A percentile compares a stretch with the other conserved stretches of the same genome.
phyloP scores from a whole-genome alignment of 2,797 vertebrate species.

The Gobionotothen gibberifrons region DNA sequence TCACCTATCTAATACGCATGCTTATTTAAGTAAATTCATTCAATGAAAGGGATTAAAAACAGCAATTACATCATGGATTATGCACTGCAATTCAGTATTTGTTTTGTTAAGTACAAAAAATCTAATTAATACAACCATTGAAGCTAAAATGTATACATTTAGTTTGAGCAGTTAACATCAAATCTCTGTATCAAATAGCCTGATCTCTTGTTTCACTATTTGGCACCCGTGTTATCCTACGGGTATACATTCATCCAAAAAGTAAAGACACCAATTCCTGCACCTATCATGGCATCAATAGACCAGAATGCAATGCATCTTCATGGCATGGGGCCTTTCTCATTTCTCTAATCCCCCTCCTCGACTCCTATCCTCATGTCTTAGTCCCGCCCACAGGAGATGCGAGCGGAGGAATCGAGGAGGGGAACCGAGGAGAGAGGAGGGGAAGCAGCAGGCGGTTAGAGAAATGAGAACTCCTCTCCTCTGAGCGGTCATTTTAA shows the following conservation, averaged over 20 bases:
- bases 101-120: neutral
- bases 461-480: no score
- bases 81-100: neutral
- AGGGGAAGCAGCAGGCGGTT: no score
- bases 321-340: no score
- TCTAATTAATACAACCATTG: neutral
- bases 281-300: neutral
- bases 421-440: no score
- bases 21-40: neutral
- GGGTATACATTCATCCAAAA: neutral
- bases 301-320: constrained; percentile 1
- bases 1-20: neutral
- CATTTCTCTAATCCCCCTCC: no score
- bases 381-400: no score
- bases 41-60: neutral
- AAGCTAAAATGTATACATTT: neutral
- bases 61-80: neutral
- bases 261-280: neutral
- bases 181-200: neutral
- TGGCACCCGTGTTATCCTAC: neutral
- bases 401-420: no score
- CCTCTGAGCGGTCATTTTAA: no score
- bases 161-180: neutral
- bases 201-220: neutral
- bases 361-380: no score